Conservation (phyloP, 2,113 vertebrate genomes). For the Oostethus manadensis region DNA sequence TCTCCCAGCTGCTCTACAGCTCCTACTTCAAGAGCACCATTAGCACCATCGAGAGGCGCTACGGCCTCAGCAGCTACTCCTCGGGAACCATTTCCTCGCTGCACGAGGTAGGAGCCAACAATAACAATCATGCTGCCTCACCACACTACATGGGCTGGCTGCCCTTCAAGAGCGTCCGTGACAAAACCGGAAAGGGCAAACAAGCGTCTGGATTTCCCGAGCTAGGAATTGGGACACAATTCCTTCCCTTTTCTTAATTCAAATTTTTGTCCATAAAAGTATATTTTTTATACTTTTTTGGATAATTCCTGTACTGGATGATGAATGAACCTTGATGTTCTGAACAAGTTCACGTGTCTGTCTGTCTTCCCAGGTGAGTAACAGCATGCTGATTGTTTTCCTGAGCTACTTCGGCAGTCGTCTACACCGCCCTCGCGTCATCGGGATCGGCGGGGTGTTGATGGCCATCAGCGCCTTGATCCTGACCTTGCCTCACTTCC, state of each 20-base stretch:
- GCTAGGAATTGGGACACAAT: neutral
- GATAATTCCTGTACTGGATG: neutral
- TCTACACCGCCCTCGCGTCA: slow-evolving; percentile 85
- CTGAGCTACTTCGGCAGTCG: slow-evolving; percentile 93
- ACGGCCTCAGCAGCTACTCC: slow-evolving; percentile 90
- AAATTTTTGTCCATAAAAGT: no score
- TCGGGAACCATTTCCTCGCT: slow-evolving; percentile 93
- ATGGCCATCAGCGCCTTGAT: slow-evolving; percentile 84
- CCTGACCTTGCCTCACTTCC: slow-evolving; percentile 91
- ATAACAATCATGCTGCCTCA: slow-evolving; percentile 17
- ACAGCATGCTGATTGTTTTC: slow-evolving; percentile 87
- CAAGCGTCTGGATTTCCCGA: slow-evolving; percentile 36
- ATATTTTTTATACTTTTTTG: neutral
- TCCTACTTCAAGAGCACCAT: slow-evolving; percentile 97
- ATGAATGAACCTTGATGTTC: neutral
- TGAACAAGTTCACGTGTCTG: neutral
- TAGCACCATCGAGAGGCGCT: slow-evolving; percentile 93
- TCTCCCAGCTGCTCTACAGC: slow-evolving; percentile 90
- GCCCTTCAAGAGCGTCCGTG: slow-evolving; percentile 29
- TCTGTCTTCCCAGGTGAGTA: slow-evolving; percentile 79
- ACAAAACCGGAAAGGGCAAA: slow-evolving; percentile 40
- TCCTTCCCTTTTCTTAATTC: no score
- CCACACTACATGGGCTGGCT: slow-evolving; percentile 9
- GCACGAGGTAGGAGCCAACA: slow-evolving; percentile 80
- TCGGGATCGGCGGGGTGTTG: slow-evolving; percentile 83